Conservation (phyloP, 2,888 invertebrate genomes). For the Lasioglossum pauxillum region DNA sequence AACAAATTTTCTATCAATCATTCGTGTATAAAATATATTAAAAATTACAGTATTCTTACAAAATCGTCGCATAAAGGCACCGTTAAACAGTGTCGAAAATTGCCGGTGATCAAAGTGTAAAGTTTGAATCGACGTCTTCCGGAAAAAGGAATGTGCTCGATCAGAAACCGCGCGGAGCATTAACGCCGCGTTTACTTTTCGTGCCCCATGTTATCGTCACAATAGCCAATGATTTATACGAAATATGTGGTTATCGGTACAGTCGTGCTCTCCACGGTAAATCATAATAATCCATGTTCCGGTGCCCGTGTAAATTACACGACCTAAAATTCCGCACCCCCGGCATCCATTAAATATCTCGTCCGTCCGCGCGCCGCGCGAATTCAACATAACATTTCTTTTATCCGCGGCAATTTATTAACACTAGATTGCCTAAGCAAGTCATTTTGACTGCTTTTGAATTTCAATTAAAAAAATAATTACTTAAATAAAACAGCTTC, state of each 20-base stretch:
- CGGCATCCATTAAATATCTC: background rate
- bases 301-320: conserved; percentile 1
- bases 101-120: no score
- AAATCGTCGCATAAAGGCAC: no score
- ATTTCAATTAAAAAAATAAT: no score
- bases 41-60: no score
- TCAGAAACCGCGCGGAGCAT: background rate
- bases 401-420: background rate
- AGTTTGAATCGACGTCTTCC: background rate
- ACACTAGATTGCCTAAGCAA: no score
- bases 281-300: conserved; percentile 5
- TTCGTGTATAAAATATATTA: no score
- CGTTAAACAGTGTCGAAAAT: no score
- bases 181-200: background rate
- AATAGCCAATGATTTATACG: conserved; percentile 2
- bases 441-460: no score
- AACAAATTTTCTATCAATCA: no score
- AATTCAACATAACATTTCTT: conserved; percentile 1
- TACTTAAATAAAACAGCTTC: no score
- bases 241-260: conserved; percentile 9
- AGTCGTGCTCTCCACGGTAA: conserved; percentile 3
- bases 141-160: background rate
- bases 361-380: background rate
- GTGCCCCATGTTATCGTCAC: background rate
- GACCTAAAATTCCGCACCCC: background rate